Evolutionary conservation across 1,140 invertebrate species (phyloP), one percentile per base, ranked within the genome.

Genomic region (Atta colombica): DNA sequence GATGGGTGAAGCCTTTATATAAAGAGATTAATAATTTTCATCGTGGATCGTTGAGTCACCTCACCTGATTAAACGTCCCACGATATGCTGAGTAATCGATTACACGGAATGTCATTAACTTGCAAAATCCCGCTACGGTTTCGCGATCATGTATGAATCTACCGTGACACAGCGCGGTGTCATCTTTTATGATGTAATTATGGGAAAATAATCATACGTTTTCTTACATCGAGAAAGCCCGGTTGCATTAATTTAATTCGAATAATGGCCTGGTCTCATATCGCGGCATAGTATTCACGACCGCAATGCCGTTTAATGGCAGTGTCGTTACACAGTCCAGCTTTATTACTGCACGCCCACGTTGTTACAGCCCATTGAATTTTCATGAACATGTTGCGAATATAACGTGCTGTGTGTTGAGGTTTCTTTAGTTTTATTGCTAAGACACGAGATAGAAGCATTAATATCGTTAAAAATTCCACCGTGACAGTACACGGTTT

Each of bases 281-380:
- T 61, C 69, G 68, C 31, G 55, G 68, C 53, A 21, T 55, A 28
- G 25, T 21, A 49, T 61, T 84, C 68, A 60, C 55, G 68, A 82
- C 39, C 69, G 69, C 69, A 61, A 84, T 84, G 69, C 69, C 55
- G 35, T 71, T 84, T 84, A 84, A 84, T 74, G 39, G 58, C 55
- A 69, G 49, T 71, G 77, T 81, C 69, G 80, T 75, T 75, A 65
- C 71, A 84, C 55, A 14, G 12, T 55, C 55, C 39, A 25, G 69
- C 55, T 84, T 84, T 84, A 84, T 84, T 61, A 84, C 80, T 18
- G 28, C 35, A 51, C 39, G 74, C 55, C 69, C 69, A 75, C 69
- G 80, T 61, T 71, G 80, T 82, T 61, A 31, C 80, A 25, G 39
- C 39, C 80, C 69, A 84, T 84, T 84, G 80, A 84, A 84, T 84